phyloP scores from a whole-genome alignment of 53 echinoderm and acorn worm species.

The Echinarachnius parma region DNA sequence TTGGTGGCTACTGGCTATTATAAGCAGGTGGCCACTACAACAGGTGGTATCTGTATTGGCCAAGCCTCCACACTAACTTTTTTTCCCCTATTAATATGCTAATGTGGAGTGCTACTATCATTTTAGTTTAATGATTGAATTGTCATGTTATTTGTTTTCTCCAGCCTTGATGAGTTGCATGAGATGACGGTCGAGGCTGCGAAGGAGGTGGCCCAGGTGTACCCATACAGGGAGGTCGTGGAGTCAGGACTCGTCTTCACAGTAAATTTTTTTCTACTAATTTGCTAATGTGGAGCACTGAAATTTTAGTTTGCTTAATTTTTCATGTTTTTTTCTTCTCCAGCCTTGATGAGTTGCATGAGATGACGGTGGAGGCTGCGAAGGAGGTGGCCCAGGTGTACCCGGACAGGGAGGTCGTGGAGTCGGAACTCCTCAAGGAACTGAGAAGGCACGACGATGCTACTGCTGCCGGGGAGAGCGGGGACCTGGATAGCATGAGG shows the following conservation, averaged over 20 bases:
- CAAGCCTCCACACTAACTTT: too few relatives aligned
- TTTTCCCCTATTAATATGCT: too few relatives aligned
- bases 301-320: too few relatives aligned
- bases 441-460: slow-evolving; percentile 72
- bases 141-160: background rate
- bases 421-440: slow-evolving; percentile 79
- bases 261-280: background rate
- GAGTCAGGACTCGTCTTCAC: slow-evolving; percentile 62
- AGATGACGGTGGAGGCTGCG: slow-evolving; percentile 55
- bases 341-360: slow-evolving; percentile 56
- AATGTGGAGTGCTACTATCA: too few relatives aligned
- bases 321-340: background rate
- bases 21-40: too few relatives aligned
- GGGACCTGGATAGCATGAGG: slow-evolving; percentile 62
- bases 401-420: slow-evolving; percentile 70
- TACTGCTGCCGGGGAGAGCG: slow-evolving; percentile 71
- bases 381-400: slow-evolving; percentile 69
- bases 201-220: slow-evolving; percentile 66
- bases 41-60: too few relatives aligned
- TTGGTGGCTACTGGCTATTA: too few relatives aligned
- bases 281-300: too few relatives aligned
- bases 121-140: too few relatives aligned
- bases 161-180: slow-evolving; percentile 52
- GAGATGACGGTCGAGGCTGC: slow-evolving; percentile 56
- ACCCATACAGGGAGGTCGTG: slow-evolving; percentile 70